These are phyloP conservation scores for Sylvicola cinctus DNA, from an alignment of 2,888 invertebrate genomes.

Conservation along the genomic window DNA sequence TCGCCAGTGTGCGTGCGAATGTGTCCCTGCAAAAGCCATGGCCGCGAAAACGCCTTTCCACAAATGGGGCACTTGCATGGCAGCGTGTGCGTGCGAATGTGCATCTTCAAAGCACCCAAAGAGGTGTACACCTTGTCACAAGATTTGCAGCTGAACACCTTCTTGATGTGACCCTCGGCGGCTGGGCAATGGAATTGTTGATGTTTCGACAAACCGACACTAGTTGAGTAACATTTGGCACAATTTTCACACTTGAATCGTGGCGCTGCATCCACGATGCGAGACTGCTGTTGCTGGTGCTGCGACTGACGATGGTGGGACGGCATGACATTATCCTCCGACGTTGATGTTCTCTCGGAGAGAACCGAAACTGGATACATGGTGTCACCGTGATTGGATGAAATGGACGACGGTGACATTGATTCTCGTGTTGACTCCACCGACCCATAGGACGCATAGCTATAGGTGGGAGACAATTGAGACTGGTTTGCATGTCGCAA, in stretches of 20 bases:
- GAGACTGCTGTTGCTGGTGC: not conserved
- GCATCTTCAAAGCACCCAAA: slow-evolving; percentile 93
- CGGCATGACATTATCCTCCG: too few relatives aligned
- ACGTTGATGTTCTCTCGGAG: too few relatives aligned
- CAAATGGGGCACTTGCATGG: slow-evolving; percentile 94
- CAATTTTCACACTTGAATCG: slow-evolving; percentile 88
- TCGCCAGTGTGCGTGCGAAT: slow-evolving; percentile 95
- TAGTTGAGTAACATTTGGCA: slow-evolving; percentile 87
- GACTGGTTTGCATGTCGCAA: too few relatives aligned
- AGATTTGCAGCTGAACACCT: slow-evolving; percentile 86
- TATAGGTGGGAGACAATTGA: too few relatives aligned
- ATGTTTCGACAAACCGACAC: slow-evolving; percentile 86
- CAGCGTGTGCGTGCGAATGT: slow-evolving; percentile 91
- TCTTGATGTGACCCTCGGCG: slow-evolving; percentile 62
- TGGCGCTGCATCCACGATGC: too few relatives aligned
- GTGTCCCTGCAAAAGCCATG: slow-evolving; percentile 94
- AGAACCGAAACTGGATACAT: too few relatives aligned
- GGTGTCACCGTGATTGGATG: too few relatives aligned
- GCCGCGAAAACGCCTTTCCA: slow-evolving; percentile 91
- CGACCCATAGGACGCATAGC: too few relatives aligned
- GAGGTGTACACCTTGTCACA: slow-evolving; percentile 93
- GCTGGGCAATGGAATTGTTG: slow-evolving; percentile 89
- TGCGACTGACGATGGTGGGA: not conserved
- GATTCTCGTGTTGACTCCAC: not conserved
- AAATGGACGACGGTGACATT: not conserved